Evolutionary conservation across 2,797 vertebrate genomes (phyloP).

Genomic region (Loriculus beryllinus): DNA sequence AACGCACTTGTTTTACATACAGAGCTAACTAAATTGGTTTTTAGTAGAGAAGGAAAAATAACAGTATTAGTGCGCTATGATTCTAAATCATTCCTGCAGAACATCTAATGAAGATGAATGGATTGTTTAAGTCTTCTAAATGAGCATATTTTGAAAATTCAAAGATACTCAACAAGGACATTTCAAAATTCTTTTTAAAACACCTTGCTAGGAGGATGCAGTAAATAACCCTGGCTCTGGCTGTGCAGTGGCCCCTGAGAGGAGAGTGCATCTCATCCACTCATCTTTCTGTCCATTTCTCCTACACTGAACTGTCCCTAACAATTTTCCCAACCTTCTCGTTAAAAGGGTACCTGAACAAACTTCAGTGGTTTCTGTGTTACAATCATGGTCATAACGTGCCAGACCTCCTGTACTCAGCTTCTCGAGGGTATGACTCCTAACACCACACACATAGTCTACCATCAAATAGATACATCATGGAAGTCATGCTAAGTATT

Average conservation of each 20-base stretch:
- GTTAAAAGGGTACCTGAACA: neutral
- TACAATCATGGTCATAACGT: neutral
- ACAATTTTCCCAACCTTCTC: neutral
- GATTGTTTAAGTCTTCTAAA: neutral
- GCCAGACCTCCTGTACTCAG: neutral
- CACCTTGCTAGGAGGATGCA: neutral
- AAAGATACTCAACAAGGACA: neutral
- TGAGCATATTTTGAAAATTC: neutral
- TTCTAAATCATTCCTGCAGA: neutral
- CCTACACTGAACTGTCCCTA: neutral
- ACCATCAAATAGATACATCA: neutral
- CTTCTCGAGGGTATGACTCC: fast-evolving
- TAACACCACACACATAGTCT: neutral
- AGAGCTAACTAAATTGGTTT: neutral
- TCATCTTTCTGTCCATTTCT: neutral
- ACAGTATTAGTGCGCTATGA: neutral
- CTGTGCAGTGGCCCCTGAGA: neutral
- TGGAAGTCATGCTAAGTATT: neutral
- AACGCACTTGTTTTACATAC: neutral
- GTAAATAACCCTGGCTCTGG: neutral
- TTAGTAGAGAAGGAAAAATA: neutral
- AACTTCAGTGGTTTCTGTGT: neutral
- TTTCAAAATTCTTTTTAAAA: neutral
- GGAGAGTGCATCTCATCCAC: neutral
- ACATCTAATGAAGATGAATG: neutral